phyloP scores from a whole-genome alignment of 2,797 vertebrate species.

The Lycodopsis pacificus region DNA sequence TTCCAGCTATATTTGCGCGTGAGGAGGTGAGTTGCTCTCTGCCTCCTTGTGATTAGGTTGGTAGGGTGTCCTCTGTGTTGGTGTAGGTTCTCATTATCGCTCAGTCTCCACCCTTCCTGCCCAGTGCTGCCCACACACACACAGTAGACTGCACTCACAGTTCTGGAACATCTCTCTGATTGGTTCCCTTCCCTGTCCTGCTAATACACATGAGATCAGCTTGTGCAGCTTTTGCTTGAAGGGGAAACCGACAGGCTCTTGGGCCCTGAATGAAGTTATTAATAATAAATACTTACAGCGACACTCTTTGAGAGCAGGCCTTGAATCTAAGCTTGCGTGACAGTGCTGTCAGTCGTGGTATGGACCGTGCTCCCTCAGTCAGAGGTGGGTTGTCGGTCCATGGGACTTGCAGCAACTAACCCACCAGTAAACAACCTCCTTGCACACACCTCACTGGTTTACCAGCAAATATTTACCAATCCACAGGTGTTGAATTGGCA shows the following conservation, averaged over 20 bases:
- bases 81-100: constrained; percentile 68
- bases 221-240: neutral
- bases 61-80: constrained; percentile 36
- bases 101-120: constrained; percentile 73
- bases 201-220: constrained; percentile 10
- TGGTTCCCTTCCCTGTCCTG: constrained; percentile 3
- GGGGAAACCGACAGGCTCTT: constrained; percentile 7
- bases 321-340: constrained; percentile 37
- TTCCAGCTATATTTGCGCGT: constrained; percentile 16
- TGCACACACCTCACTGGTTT: neutral
- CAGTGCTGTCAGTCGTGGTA: constrained; percentile 26
- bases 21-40: constrained; percentile 21
- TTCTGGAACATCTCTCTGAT: constrained; percentile 24
- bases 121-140: constrained; percentile 61
- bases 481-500: constrained; percentile 6
- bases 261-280: constrained; percentile 14
- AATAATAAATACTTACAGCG: constrained; percentile 41
- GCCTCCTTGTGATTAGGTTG: constrained; percentile 50
- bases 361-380: constrained; percentile 9
- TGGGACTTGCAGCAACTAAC: constrained; percentile 2
- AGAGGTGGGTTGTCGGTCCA: constrained; percentile 6
- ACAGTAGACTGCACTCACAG: constrained; percentile 18
- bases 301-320: constrained; percentile 16
- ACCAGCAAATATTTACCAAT: neutral
- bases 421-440: neutral